A percentile compares a stretch with the other conserved stretches of the same genome.
Evolutionary conservation across 64 coral and sea anemone genomes (phyloP).

Genomic region (Stichodactyla mertensii): DNA sequence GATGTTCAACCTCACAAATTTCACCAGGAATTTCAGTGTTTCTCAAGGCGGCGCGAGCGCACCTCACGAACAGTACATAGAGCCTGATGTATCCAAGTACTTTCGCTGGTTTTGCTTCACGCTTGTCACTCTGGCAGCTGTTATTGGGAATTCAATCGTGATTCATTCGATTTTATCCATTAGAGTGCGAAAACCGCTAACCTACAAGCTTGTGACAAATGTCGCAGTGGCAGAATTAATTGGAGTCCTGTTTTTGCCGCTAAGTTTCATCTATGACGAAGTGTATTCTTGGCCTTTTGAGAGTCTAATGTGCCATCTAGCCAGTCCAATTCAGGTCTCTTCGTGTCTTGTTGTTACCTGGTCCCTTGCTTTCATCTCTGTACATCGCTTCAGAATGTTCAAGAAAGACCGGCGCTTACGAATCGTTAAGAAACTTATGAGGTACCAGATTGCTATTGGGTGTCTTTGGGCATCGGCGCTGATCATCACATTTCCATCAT

Average conservation of each 20-base stretch:
- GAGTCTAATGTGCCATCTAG: slow-evolving; percentile 56
- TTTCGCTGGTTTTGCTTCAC: slow-evolving; percentile 12
- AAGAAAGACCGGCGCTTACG: slow-evolving; percentile 28
- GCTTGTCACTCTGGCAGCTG: slow-evolving; percentile 25
- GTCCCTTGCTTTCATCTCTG: slow-evolving; percentile 64
- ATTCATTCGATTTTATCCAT: slow-evolving; percentile 28
- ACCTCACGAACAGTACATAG: background rate
- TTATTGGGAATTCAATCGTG: slow-evolving; percentile 51
- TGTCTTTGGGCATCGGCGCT: slow-evolving; percentile 45
- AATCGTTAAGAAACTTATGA: slow-evolving; percentile 6
- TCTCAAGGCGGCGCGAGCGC: background rate
- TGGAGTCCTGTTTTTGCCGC: slow-evolving; percentile 29
- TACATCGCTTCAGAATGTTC: slow-evolving; percentile 61
- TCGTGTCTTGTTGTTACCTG: slow-evolving; percentile 51
- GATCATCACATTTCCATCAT: slow-evolving; percentile 30
- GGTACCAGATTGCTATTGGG: slow-evolving; percentile 16
- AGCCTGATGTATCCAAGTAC: background rate
- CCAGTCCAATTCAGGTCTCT: slow-evolving; percentile 37
- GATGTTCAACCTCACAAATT: background rate
- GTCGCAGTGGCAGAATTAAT: slow-evolving; percentile 70
- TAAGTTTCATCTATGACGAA: slow-evolving; percentile 53
- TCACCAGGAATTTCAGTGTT: background rate
- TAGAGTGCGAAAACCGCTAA: slow-evolving; percentile 15
- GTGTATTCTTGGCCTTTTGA: slow-evolving; percentile 58
- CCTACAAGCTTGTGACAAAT: slow-evolving; percentile 60